phyloP scores from a whole-genome alignment of 2,797 vertebrate species.

The Neosalanx taihuensis region DNA sequence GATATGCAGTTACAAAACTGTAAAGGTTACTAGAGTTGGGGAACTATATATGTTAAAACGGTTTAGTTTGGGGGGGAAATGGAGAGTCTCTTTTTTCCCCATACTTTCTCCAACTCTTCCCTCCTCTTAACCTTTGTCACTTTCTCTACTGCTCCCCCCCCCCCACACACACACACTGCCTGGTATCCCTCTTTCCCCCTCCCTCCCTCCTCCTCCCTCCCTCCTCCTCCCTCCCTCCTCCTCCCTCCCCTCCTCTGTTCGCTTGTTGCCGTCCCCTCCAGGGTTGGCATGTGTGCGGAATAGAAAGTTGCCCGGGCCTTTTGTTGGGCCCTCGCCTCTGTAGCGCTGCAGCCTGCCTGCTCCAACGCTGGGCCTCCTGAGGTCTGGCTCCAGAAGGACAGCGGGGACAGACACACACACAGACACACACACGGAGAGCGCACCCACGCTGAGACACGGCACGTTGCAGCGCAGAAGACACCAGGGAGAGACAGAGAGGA shows the following conservation, averaged over 20 bases:
- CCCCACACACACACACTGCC: neutral
- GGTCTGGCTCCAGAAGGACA: conserved; percentile 23
- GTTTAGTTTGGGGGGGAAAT: neutral
- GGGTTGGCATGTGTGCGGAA: conserved; percentile 64
- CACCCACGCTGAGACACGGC: neutral
- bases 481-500: neutral
- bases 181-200: neutral
- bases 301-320: conserved; percentile 65
- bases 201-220: neutral
- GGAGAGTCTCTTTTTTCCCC: neutral
- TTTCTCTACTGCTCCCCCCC: no score
- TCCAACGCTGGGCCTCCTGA: conserved; percentile 25
- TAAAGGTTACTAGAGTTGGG: neutral
- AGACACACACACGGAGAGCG: neutral
- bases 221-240: neutral
- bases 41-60: no score
- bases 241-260: conserved; percentile 23
- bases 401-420: conserved; percentile 6
- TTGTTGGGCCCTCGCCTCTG: conserved; percentile 54
- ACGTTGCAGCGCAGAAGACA: neutral
- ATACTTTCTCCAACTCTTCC: neutral
- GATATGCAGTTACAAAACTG: neutral
- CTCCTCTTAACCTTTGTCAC: conserved; percentile 1
- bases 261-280: conserved; percentile 52
- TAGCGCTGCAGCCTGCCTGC: conserved; percentile 30